Conservation (phyloP, 2,113 vertebrate species). For the Connochaetes taurinus region DNA sequence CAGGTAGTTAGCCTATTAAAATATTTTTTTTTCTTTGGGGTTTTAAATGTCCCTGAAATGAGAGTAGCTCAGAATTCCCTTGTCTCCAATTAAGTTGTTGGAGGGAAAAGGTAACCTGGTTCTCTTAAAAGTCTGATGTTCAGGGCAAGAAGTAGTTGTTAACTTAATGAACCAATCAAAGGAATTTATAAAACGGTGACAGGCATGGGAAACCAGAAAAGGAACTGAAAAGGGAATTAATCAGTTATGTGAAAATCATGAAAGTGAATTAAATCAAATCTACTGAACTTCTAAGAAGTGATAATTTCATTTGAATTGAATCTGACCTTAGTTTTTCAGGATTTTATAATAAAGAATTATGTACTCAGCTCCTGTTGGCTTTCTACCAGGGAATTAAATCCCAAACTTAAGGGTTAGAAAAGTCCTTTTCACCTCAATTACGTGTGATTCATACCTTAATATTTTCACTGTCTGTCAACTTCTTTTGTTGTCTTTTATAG, state of each 20-base stretch:
- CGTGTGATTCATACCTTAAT: conserved; percentile 30
- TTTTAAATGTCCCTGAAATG: conserved; percentile 50
- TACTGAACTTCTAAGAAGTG: conserved; percentile 60
- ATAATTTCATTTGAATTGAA: conserved; percentile 65
- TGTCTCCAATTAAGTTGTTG: conserved; percentile 69
- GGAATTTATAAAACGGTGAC: conserved; percentile 63
- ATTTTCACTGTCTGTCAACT: conserved; percentile 25
- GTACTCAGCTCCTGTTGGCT: conserved; percentile 47
- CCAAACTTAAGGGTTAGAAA: conserved; percentile 36
- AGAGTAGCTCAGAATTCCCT: conserved; percentile 58
- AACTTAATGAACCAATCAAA: conserved; percentile 72
- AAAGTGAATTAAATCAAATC: conserved; percentile 62
- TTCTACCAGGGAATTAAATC: conserved; percentile 49
- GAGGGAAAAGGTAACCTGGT: conserved; percentile 55
- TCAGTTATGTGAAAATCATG: conserved; percentile 62
- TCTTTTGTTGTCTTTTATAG: conserved; percentile 48
- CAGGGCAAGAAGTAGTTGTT: conserved; percentile 63
- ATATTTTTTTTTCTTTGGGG: conserved; percentile 27
- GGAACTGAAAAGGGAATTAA: conserved; percentile 59
- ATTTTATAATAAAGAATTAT: conserved; percentile 61
- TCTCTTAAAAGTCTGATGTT: conserved; percentile 52
- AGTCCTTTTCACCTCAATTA: conserved; percentile 46
- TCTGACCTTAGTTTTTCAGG: conserved; percentile 66
- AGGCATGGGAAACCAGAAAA: conserved; percentile 26
- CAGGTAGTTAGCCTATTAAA: conserved; percentile 57